Percentiles rank a stretch among this genome's conserved stretches.
These are phyloP conservation scores for Hirtodrosophila trivittata DNA, from an alignment of 2,888 invertebrate genomes.

Conservation along the genomic window DNA sequence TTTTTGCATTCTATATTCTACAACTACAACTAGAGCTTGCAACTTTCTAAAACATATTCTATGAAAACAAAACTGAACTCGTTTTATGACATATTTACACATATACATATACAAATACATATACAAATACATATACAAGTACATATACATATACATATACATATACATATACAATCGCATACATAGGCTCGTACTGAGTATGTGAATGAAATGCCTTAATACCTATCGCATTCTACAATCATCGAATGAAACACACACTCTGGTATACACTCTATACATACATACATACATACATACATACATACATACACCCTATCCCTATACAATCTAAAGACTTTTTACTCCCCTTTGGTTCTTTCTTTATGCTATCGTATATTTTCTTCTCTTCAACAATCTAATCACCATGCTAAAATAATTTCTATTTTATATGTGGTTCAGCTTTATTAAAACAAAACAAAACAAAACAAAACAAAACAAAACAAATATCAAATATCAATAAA, in stretches of 20 bases:
- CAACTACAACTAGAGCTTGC: constrained; percentile 57
- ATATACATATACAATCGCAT: constrained; percentile 5
- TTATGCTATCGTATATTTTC: constrained; percentile 44
- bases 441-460: constrained; percentile 71
- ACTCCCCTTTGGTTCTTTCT: constrained; percentile 33
- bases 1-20: constrained; percentile 58
- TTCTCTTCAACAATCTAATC: constrained; percentile 66
- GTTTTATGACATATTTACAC: too few relatives aligned
- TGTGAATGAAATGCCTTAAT: constrained; percentile 47
- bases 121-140: constrained; percentile 34
- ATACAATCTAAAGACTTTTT: too few relatives aligned
- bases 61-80: too few relatives aligned
- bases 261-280: constrained; percentile 32
- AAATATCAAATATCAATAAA: constrained; percentile 2
- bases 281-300: constrained; percentile 6
- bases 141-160: constrained; percentile 14
- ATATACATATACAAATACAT: too few relatives aligned
- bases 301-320: too few relatives aligned
- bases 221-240: constrained; percentile 58
- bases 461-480: constrained; percentile 28
- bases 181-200: constrained; percentile 1
- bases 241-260: constrained; percentile 46
- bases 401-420: constrained; percentile 84
- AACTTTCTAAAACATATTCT: constrained; percentile 43
- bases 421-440: constrained; percentile 84